phyloP scores from a whole-genome alignment of 2,888 invertebrate species.

The Megastigmus dorsalis region DNA sequence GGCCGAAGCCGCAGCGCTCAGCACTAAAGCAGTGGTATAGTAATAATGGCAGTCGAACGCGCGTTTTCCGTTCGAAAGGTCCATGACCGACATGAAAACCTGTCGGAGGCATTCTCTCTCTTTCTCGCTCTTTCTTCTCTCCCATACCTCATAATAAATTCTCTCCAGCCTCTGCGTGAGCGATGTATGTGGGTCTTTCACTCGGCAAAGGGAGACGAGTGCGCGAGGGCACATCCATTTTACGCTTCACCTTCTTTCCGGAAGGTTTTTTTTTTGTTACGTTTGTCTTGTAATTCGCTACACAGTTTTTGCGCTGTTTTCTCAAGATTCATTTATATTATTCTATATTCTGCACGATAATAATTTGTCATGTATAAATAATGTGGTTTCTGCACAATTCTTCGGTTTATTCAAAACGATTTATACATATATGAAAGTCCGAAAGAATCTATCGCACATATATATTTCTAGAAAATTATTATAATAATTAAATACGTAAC shows the following conservation, averaged over 20 bases:
- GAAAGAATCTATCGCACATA: too few species aligned
- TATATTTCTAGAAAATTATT: too few species aligned
- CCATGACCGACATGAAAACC: slow-evolving; percentile 52
- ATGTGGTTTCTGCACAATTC: too few species aligned
- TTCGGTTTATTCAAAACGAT: too few species aligned
- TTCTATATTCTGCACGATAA: too few species aligned
- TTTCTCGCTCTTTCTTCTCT: slow-evolving; percentile 21
- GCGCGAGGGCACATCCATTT: background rate
- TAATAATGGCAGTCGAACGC: background rate
- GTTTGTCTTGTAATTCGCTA: too few species aligned
- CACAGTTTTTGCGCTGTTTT: too few species aligned
- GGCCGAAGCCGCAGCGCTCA: background rate
- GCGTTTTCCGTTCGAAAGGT: slow-evolving; percentile 38
- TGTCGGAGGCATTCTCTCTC: slow-evolving; percentile 30
- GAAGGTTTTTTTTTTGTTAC: background rate
- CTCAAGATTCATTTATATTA: too few species aligned
- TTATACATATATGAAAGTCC: too few species aligned
- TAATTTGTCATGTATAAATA: too few species aligned
- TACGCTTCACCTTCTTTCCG: background rate
- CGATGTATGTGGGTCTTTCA: background rate
- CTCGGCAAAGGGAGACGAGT: background rate
- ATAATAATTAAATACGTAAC: too few species aligned
- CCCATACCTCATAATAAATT: background rate
- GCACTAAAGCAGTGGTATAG: background rate
- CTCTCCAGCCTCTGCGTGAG: background rate